Evolutionary conservation across 2,888 invertebrate species (phyloP).

Genomic region (Hirtodrosophila trivittata): DNA sequence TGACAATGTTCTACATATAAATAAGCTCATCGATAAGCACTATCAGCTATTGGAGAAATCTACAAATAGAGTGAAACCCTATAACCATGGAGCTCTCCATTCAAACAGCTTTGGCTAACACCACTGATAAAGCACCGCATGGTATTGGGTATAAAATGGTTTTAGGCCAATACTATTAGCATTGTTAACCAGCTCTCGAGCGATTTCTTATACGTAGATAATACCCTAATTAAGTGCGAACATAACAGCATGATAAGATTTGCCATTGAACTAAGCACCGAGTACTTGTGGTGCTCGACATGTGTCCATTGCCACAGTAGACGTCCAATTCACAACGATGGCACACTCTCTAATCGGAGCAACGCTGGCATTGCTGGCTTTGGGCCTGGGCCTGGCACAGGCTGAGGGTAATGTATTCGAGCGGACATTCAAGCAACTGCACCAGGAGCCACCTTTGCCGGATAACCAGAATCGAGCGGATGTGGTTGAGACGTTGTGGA

Average conservation of each 20-base stretch:
- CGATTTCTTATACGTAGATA: conserved; percentile 32
- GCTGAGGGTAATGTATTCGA: conserved; percentile 64
- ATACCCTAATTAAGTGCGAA: conserved; percentile 37
- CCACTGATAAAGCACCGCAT: conserved; percentile 47
- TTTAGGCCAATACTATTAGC: conserved; percentile 17
- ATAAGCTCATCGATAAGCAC: conserved; percentile 9
- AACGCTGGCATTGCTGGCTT: conserved; percentile 27
- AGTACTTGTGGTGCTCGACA: conserved; percentile 15
- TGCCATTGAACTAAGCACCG: conserved; percentile 13
- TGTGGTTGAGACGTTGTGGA: conserved; percentile 82
- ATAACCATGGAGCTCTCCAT: conserved; percentile 1
- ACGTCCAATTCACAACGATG: conserved; percentile 42
- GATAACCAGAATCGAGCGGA: conserved; percentile 52
- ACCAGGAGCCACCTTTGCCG: conserved; percentile 84
- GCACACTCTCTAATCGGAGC: conserved; percentile 33
- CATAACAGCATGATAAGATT: conserved; percentile 43
- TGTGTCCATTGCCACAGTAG: conserved; percentile 35
- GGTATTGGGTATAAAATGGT: conserved; percentile 13
- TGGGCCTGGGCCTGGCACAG: conserved; percentile 24
- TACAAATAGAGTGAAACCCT: conserved; percentile 16
- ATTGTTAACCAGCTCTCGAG: conserved; percentile 34
- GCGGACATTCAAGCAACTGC: conserved; percentile 71
- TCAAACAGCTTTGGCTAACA: neutral
- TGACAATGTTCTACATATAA: conserved; percentile 12
- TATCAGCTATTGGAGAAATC: conserved; percentile 15